Evolutionary conservation across 2,113 vertebrate genomes (phyloP), one percentile per base, ranked within the genome.

Genomic region (human): DNA sequence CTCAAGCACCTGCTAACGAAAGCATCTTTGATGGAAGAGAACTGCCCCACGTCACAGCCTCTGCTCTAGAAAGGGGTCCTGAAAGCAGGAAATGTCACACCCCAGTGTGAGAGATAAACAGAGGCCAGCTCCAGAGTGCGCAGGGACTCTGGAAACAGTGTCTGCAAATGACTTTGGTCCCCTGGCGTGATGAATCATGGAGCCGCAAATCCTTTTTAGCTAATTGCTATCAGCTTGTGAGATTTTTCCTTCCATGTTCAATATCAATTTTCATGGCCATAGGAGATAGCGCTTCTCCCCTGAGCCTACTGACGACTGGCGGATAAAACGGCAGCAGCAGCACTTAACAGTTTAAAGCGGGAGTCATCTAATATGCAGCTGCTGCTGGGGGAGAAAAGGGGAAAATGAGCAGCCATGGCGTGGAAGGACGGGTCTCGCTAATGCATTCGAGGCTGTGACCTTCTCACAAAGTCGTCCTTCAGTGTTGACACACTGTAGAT

Each of bases 181-280:
- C 99, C 99, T 96, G 98, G 99, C 98, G 99, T 99, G 99, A 99
- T 99, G 99, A 99, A 99, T 99, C 99, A 99, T 98, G 98, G 99
- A 99, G 99, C 99, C 98, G 98, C 99, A 99, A 99, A 99, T 99
- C 99, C 99, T 99, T 99, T 99, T 99, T 99, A 99, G 99, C 99
- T 99, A 99, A 99, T 99, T 99, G 99, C 99, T 99, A 99, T 99
- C 99, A 99, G 99, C 99, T 99, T 99, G 99, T 99, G 99, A 99
- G 99, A 99, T 99, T 99, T 99, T 98, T 98, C 98, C 98, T 98
- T 98, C 99, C 98, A 98, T 99, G 99, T 99, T 99, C 99, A 99
- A 99, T 99, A 99, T 99, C 99, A 99, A 99, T 99, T 99, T 99
- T 99, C 99, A 99, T 98, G 99, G 98, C 99, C 98, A 99, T 98